Evolutionary conservation across 1,140 invertebrate genomes (phyloP).

Genomic region (Drosophila neocordata): DNA sequence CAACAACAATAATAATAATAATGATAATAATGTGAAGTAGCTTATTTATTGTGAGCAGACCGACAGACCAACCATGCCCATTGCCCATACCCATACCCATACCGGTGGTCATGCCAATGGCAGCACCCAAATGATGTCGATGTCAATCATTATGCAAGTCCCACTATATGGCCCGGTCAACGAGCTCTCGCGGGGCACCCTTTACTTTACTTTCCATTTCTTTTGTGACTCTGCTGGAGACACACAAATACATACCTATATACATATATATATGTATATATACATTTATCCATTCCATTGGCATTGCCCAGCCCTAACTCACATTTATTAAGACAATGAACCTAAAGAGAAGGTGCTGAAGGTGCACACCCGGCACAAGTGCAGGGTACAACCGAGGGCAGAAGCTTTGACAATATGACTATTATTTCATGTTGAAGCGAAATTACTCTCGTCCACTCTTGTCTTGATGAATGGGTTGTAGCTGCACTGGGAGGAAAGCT

Average conservation of each 20-base stretch:
- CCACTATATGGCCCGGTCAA: constrained; percentile 58
- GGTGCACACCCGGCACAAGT: constrained; percentile 17
- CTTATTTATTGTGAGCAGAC: constrained; percentile 47
- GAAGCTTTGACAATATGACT: constrained; percentile 21
- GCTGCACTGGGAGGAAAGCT: constrained; percentile 8
- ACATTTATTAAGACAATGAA: constrained; percentile 65
- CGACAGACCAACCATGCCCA: not conserved
- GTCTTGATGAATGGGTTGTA: not conserved
- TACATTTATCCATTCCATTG: constrained; percentile 51
- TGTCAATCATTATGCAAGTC: constrained; percentile 79
- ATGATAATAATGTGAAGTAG: constrained; percentile 30
- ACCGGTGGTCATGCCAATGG: not conserved
- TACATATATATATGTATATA: not conserved
- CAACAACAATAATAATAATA: constrained; percentile 46
- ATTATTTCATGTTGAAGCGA: constrained; percentile 27
- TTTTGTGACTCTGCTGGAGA: constrained; percentile 60
- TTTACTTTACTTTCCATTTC: constrained; percentile 71
- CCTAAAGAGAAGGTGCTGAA: constrained; percentile 21
- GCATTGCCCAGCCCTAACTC: constrained; percentile 56
- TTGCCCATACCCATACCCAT: not conserved
- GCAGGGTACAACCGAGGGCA: constrained; percentile 3
- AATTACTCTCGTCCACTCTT: not conserved
- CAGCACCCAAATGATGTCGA: constrained; percentile 35
- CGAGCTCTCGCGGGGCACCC: constrained; percentile 53
- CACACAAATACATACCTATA: not conserved